A percentile compares a stretch with the other conserved stretches of the same genome.
These are phyloP conservation scores for Agrochola circellaris DNA, from an alignment of 2,888 invertebrate species.

Conservation along the genomic window DNA sequence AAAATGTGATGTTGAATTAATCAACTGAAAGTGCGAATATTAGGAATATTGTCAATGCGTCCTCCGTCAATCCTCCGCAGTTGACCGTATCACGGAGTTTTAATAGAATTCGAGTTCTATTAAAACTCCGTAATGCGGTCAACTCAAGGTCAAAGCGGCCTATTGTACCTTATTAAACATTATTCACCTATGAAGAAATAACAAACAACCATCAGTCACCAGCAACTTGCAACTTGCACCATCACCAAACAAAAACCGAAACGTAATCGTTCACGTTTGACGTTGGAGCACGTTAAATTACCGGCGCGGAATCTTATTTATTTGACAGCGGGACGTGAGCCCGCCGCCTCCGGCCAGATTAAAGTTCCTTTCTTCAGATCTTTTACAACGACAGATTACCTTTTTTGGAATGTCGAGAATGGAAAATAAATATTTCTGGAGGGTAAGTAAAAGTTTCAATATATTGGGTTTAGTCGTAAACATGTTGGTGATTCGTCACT, in stretches of 20 bases:
- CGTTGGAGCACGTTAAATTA: constrained; percentile 76
- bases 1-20: too few species aligned
- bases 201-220: background rate
- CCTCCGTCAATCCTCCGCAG: too few species aligned
- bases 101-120: too few species aligned
- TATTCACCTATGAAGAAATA: too few species aligned
- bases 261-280: constrained; percentile 77
- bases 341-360: constrained; percentile 63
- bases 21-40: constrained; percentile 81
- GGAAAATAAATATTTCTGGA: constrained; percentile 64
- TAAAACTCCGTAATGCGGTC: too few species aligned
- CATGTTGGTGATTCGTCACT: constrained; percentile 40
- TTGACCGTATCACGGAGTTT: too few species aligned
- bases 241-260: constrained; percentile 68
- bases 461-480: constrained; percentile 49
- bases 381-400: constrained; percentile 68
- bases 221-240: constrained; percentile 41
- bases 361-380: constrained; percentile 69
- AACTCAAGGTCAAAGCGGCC: too few species aligned
- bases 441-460: constrained; percentile 49
- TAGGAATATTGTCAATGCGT: constrained; percentile 71
- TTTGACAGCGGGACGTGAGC: constrained; percentile 72
- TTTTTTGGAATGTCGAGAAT: constrained; percentile 59
- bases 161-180: background rate
- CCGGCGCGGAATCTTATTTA: constrained; percentile 75